A percentile compares a stretch with the other conserved stretches of the same genome.
phyloP scores from a whole-genome alignment of 2,888 invertebrate species.

The Pristionchus arcanus region DNA sequence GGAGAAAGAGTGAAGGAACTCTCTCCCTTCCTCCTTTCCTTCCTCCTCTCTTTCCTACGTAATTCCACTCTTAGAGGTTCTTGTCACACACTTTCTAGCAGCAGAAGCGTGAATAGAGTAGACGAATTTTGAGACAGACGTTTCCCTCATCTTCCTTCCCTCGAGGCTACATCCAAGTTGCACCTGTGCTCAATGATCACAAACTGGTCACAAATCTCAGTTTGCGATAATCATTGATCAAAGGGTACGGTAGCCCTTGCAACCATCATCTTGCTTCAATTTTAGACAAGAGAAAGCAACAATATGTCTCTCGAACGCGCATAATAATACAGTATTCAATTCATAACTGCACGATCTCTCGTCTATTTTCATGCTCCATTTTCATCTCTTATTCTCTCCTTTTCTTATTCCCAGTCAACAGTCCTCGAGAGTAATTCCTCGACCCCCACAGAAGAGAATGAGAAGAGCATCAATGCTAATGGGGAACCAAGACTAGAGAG shows the following conservation, averaged over 20 bases:
- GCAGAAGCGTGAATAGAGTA: neutral
- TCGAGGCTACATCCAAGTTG: neutral
- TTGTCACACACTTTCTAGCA: neutral
- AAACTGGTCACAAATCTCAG: neutral
- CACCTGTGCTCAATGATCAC: neutral
- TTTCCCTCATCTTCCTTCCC: neutral
- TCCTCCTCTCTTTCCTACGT: slow-evolving; percentile 13
- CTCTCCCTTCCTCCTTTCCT: slow-evolving; percentile 20
- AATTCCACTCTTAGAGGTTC: slow-evolving; percentile 17
- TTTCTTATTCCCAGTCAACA: neutral
- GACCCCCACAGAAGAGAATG: neutral
- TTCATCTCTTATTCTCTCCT: slow-evolving; percentile 24
- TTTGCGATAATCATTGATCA: neutral
- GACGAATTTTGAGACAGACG: neutral
- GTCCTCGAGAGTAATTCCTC: neutral
- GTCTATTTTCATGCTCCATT: neutral
- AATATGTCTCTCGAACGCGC: neutral
- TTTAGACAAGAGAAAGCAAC: neutral
- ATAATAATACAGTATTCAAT: slow-evolving; percentile 7
- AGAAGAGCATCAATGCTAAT: neutral
- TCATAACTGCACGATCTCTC: neutral
- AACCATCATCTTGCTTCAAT: neutral
- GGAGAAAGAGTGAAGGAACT: neutral
- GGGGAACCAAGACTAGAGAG: neutral
- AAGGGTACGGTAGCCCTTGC: neutral